phyloP scores from a whole-genome alignment of 2,797 vertebrate genomes.

The Erethizon dorsatum region DNA sequence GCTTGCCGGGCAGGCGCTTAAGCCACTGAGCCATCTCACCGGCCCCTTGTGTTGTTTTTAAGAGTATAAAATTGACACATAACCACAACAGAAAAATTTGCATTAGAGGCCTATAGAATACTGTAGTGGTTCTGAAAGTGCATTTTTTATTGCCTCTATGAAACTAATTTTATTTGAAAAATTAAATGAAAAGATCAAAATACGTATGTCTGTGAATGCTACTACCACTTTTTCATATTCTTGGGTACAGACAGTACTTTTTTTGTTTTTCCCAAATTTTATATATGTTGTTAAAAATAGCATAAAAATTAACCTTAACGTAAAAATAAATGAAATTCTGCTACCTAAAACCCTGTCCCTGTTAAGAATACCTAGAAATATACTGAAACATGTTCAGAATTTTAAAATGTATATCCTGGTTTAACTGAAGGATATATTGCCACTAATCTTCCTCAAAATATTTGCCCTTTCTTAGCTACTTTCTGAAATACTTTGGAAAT shows the following conservation, averaged over 20 bases:
- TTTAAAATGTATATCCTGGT: neutral
- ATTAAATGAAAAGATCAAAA: constrained; percentile 51
- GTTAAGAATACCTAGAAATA: neutral
- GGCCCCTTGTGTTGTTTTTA: neutral
- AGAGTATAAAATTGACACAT: neutral
- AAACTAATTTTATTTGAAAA: constrained; percentile 63
- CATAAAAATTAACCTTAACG: neutral
- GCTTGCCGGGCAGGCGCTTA: too few species aligned
- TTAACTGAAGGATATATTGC: neutral
- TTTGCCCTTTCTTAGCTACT: neutral
- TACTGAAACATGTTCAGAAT: neutral
- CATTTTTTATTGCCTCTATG: neutral
- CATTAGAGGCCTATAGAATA: neutral
- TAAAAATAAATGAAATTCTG: neutral
- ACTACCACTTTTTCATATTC: neutral
- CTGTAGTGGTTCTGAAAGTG: neutral
- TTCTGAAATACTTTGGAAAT: neutral
- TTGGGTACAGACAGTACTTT: neutral
- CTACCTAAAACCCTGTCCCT: neutral
- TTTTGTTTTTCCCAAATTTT: neutral
- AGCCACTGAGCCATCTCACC: too few species aligned
- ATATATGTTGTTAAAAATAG: neutral
- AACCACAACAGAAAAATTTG: neutral
- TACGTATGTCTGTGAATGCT: constrained; percentile 23
- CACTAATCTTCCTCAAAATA: neutral